These are phyloP conservation scores for Eulemur rubriventer DNA, from an alignment of 2,797 vertebrate species.

Conservation along the genomic window DNA sequence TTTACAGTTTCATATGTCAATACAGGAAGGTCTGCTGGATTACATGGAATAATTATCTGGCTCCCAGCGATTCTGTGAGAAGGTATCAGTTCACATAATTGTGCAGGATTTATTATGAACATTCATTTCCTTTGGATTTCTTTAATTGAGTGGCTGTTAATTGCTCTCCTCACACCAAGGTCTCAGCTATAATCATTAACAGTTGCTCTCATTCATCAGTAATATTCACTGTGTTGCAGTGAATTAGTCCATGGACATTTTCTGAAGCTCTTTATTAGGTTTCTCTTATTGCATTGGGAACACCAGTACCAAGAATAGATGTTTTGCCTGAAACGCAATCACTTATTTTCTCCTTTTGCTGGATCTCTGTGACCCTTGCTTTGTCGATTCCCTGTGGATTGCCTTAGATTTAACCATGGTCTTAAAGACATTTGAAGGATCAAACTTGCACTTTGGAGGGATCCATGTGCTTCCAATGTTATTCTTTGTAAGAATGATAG, in stretches of 20 bases:
- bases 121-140: conserved; percentile 52
- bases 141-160: conserved; percentile 52
- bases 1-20: background rate
- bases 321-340: background rate
- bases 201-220: conserved; percentile 24
- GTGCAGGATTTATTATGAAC: conserved; percentile 50
- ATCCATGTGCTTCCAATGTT: background rate
- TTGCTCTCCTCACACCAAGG: conserved; percentile 46
- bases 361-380: background rate
- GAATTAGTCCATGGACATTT: conserved; percentile 7
- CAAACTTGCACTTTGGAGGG: background rate
- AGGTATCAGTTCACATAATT: conserved; percentile 56
- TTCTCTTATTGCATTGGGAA: conserved; percentile 42
- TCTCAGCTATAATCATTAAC: conserved; percentile 10
- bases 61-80: background rate
- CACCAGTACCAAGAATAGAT: background rate
- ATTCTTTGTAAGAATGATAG: background rate
- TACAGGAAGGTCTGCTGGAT: background rate
- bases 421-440: background rate
- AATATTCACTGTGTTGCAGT: background rate
- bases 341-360: background rate
- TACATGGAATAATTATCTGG: background rate
- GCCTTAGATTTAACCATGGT: background rate
- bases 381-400: background rate
- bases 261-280: conserved; percentile 51